phyloP scores from a whole-genome alignment of 2,888 invertebrate species.

The Disparrhopalites patrizii region DNA sequence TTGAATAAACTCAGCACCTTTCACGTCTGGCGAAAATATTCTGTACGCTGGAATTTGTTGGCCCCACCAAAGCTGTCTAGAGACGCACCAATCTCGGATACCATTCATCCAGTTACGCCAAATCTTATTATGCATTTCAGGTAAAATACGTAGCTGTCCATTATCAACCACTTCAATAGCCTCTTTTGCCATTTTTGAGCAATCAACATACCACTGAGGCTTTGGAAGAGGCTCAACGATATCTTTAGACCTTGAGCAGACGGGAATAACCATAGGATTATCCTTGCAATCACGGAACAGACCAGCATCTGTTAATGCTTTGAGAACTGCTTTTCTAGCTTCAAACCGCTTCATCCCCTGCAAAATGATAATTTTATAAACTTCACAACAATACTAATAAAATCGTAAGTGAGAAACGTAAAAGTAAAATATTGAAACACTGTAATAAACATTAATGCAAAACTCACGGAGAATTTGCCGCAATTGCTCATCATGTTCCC shows the following conservation, averaged over 20 bases:
- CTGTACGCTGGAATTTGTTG: constrained; percentile 94
- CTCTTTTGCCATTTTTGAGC: constrained; percentile 80
- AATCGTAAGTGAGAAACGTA: not conserved
- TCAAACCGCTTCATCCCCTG: constrained; percentile 87
- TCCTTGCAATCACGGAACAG: constrained; percentile 76
- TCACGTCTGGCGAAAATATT: constrained; percentile 54
- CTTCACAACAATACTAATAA: not conserved
- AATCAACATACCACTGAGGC: constrained; percentile 95
- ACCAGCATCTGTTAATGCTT: constrained; percentile 66
- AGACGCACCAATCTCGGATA: constrained; percentile 98
- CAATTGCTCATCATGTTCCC: constrained; percentile 79
- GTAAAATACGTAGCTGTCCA: constrained; percentile 82
- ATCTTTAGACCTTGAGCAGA: constrained; percentile 94
- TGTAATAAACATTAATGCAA: not conserved
- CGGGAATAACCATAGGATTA: constrained; percentile 94
- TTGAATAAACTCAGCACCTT: constrained; percentile 1
- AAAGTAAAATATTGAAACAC: not conserved
- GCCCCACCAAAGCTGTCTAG: constrained; percentile 99
- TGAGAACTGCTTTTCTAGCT: constrained; percentile 75
- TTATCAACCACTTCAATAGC: constrained; percentile 74
- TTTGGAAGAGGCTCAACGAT: constrained; percentile 93
- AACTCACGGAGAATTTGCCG: constrained; percentile 67
- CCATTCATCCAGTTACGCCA: constrained; percentile 97
- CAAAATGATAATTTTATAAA: constrained; percentile 27
- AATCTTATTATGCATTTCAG: constrained; percentile 82